These are phyloP conservation scores for Monochamus alternatus DNA, from an alignment of 2,888 invertebrate genomes.

Conservation along the genomic window DNA sequence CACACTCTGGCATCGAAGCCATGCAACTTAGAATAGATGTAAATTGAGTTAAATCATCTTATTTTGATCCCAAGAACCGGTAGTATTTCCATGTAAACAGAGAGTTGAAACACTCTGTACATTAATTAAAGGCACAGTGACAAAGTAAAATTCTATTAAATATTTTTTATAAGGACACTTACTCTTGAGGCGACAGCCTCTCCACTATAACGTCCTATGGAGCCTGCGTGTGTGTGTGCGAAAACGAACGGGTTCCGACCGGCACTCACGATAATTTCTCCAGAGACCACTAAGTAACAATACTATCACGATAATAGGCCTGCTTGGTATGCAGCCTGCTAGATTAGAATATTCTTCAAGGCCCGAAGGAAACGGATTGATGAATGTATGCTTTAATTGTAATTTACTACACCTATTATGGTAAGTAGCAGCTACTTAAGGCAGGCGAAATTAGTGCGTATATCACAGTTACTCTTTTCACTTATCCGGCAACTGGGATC, in stretches of 20 bases:
- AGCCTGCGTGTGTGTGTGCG: constrained; percentile 20
- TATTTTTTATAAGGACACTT: too few relatives aligned
- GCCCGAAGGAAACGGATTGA: constrained; percentile 32
- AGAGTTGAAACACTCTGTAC: too few relatives aligned
- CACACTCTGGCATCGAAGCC: too few relatives aligned
- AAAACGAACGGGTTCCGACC: constrained; percentile 27
- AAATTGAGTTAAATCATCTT: too few relatives aligned
- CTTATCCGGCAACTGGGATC: not conserved
- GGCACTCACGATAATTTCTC: constrained; percentile 50
- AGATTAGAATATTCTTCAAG: constrained; percentile 47
- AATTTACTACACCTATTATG: constrained; percentile 33
- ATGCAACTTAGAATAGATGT: too few relatives aligned
- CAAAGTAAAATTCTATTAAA: too few relatives aligned
- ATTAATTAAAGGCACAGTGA: too few relatives aligned
- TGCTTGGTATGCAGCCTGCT: constrained; percentile 30
- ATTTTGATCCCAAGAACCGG: too few relatives aligned
- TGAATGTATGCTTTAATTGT: constrained; percentile 34
- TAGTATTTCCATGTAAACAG: too few relatives aligned
- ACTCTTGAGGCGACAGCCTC: not conserved
- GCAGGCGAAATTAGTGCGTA: constrained; percentile 15
- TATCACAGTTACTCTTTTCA: constrained; percentile 27
- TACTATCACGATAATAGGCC: constrained; percentile 50
- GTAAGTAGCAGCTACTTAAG: constrained; percentile 31
- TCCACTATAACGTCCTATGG: not conserved
- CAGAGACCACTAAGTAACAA: constrained; percentile 52